A percentile compares a stretch with the other conserved stretches of the same genome.
These are phyloP conservation scores for Euclidia mi DNA, from an alignment of 2,888 invertebrate genomes.

Conservation along the genomic window DNA sequence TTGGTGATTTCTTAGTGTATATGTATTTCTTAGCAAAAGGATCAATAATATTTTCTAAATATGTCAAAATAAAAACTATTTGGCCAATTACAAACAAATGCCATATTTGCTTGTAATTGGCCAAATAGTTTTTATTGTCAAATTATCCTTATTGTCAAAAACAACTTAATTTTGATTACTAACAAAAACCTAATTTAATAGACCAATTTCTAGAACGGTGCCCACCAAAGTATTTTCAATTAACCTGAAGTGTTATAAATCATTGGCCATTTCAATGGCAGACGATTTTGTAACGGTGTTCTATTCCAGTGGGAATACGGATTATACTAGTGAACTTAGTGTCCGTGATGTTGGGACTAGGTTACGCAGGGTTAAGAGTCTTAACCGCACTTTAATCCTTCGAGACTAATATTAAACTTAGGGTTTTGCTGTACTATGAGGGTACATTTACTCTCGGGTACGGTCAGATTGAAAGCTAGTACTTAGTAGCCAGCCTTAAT, in stretches of 20 bases:
- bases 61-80: too few relatives aligned
- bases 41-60: too few relatives aligned
- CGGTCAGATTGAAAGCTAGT: conserved; percentile 7
- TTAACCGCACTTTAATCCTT: conserved; percentile 35
- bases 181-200: too few relatives aligned
- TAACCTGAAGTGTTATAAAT: neutral
- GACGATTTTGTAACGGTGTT: neutral
- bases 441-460: neutral
- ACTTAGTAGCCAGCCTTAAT: neutral
- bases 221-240: too few relatives aligned
- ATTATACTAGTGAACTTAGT: neutral
- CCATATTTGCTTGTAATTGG: too few relatives aligned
- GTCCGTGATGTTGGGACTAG: neutral
- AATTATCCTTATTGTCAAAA: too few relatives aligned
- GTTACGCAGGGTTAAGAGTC: conserved; percentile 17
- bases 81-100: too few relatives aligned
- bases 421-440: conserved; percentile 12
- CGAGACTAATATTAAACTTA: conserved; percentile 45
- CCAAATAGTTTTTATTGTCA: too few relatives aligned
- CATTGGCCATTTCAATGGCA: conserved; percentile 1
- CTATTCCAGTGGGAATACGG: neutral
- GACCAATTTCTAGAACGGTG: too few relatives aligned
- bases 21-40: too few relatives aligned
- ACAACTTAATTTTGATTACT: too few relatives aligned
- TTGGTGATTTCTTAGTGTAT: too few relatives aligned